Percentiles rank a stretch among this genome's conserved stretches.
Evolutionary conservation across 1,140 invertebrate genomes (phyloP).

Genomic region (Ceratina australensis): DNA sequence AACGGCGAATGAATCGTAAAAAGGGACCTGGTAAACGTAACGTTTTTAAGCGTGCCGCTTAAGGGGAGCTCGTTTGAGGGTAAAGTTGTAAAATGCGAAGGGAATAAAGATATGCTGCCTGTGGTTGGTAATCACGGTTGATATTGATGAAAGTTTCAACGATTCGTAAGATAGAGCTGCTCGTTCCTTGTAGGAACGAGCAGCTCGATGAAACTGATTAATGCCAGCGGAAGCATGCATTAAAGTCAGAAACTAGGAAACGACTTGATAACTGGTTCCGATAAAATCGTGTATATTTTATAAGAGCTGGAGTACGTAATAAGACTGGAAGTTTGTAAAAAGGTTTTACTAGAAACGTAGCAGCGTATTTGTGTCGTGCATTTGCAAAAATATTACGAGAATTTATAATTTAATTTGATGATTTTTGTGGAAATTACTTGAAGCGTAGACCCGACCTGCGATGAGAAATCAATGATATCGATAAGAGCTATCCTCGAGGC

Average conservation of each 20-base stretch:
- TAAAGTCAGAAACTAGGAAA: neutral
- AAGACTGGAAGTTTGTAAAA: too few relatives aligned
- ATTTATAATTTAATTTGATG: too few relatives aligned
- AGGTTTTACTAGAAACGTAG: too few relatives aligned
- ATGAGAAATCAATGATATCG: constrained; percentile 50
- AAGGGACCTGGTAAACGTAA: constrained; percentile 11
- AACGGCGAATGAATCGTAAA: constrained; percentile 39
- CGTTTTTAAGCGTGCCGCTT: constrained; percentile 1
- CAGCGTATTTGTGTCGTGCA: too few relatives aligned
- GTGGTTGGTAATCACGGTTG: neutral
- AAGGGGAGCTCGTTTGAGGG: neutral
- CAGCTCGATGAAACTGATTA: neutral
- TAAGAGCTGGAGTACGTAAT: too few relatives aligned
- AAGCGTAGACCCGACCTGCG: constrained; percentile 29
- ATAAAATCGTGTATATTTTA: neutral
- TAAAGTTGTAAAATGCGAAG: constrained; percentile 6
- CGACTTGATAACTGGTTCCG: neutral
- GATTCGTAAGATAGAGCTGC: neutral
- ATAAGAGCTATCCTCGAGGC: constrained; percentile 67
- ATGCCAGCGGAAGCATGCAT: neutral
- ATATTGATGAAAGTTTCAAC: neutral
- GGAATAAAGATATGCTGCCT: neutral
- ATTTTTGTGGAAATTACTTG: constrained; percentile 16
- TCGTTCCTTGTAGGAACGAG: neutral
- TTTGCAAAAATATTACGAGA: too few relatives aligned